Evolutionary conservation across 2,797 vertebrate species (phyloP).

Genomic region (Synanceia verrucosa): DNA sequence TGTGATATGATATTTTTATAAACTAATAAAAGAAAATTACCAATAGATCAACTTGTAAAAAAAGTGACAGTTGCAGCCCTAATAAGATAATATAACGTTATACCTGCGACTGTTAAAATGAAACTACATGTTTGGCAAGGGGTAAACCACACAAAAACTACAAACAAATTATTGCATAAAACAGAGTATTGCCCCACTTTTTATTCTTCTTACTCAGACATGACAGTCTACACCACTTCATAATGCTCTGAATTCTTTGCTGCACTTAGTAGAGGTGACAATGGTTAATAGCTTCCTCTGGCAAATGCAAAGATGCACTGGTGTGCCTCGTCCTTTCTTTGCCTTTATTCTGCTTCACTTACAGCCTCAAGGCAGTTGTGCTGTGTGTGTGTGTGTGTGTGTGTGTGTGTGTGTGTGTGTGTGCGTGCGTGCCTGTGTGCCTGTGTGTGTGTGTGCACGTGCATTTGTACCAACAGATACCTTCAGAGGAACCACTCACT

Average conservation of each 20-base stretch:
- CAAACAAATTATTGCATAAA: conserved; percentile 17
- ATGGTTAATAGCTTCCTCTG: conserved; percentile 58
- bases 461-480: background rate
- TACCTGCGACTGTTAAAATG: background rate
- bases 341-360: conserved; percentile 57
- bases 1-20: too few species aligned
- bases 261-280: conserved; percentile 65
- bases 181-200: conserved; percentile 48
- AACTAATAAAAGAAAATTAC: background rate
- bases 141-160: background rate
- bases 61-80: background rate
- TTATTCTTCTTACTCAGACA: conserved; percentile 36
- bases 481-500: conserved; percentile 5
- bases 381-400: background rate
- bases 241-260: conserved; percentile 37
- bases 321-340: conserved; percentile 52
- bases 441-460: background rate
- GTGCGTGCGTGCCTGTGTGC: background rate
- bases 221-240: conserved; percentile 24
- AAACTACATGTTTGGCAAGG: background rate
- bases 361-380: conserved; percentile 30
- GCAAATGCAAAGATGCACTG: conserved; percentile 45
- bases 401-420: background rate
- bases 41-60: background rate
- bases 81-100: background rate